phyloP scores from a whole-genome alignment of 2,888 invertebrate species.

The Stenotaenia linearis region DNA sequence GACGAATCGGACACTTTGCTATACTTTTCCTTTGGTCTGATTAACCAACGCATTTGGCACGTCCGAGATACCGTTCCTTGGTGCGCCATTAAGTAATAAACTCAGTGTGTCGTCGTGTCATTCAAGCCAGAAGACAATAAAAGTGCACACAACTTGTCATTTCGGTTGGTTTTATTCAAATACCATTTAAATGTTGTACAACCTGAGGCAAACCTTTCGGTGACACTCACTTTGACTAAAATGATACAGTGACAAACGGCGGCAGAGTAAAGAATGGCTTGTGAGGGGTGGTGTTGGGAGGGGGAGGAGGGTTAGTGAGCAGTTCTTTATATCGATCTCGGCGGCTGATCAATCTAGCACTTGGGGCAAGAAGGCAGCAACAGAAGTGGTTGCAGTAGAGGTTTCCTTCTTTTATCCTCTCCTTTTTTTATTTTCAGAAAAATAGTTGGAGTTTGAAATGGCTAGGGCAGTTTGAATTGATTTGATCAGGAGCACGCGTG shows the following conservation, averaged over 20 bases:
- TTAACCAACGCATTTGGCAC: background rate
- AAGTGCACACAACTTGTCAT: background rate
- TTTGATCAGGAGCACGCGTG: background rate
- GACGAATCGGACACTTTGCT: background rate
- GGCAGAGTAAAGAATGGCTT: background rate
- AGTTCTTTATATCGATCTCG: background rate
- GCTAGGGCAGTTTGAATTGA: conserved; percentile 5
- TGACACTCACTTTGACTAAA: conserved; percentile 4
- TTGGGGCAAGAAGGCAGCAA: background rate
- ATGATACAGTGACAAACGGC: background rate
- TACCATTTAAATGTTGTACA: background rate
- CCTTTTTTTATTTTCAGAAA: background rate
- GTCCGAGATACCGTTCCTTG: background rate
- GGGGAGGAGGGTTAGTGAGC: background rate
- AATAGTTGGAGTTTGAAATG: background rate
- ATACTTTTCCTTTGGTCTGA: background rate
- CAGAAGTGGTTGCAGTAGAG: background rate
- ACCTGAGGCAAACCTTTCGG: background rate
- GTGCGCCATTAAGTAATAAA: background rate
- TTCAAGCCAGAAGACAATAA: background rate
- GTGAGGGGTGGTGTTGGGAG: background rate
- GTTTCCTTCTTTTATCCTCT: background rate
- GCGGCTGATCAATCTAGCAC: background rate
- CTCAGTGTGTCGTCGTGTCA: background rate
- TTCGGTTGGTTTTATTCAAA: background rate